These are phyloP conservation scores for Margaritifera margaritifera DNA, from an alignment of 2,888 invertebrate species.

Conservation along the genomic window DNA sequence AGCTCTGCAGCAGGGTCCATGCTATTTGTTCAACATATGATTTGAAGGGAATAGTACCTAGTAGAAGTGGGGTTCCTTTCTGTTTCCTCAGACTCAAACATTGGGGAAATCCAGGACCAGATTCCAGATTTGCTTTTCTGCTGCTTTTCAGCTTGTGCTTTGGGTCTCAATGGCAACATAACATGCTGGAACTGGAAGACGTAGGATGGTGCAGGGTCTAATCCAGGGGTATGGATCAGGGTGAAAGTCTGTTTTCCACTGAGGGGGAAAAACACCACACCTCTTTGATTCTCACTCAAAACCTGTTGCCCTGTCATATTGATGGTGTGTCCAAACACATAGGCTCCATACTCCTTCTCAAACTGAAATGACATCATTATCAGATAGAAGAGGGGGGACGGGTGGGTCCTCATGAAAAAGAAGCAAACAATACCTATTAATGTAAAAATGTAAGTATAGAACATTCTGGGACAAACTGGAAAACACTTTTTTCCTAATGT, in stretches of 20 bases:
- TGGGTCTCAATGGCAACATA: background rate
- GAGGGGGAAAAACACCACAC: slow-evolving; percentile 29
- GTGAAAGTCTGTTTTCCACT: slow-evolving; percentile 30
- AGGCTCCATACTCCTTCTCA: slow-evolving; percentile 25
- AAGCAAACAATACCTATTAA: too few relatives aligned
- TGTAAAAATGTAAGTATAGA: too few relatives aligned
- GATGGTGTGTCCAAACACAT: slow-evolving; percentile 28
- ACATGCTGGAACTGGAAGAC: slow-evolving; percentile 26
- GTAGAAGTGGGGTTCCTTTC: too few relatives aligned
- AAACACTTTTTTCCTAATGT: too few relatives aligned
- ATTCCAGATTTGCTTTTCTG: too few relatives aligned
- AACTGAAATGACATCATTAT: slow-evolving; percentile 21
- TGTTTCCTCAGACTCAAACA: too few relatives aligned
- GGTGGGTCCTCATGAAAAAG: too few relatives aligned
- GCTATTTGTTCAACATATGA: too few relatives aligned
- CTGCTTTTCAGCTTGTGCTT: background rate
- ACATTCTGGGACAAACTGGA: too few relatives aligned
- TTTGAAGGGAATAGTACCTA: too few relatives aligned
- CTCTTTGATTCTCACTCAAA: slow-evolving; percentile 11
- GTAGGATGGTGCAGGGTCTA: slow-evolving; percentile 9
- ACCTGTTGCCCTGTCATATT: slow-evolving; percentile 25
- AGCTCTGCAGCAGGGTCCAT: too few relatives aligned
- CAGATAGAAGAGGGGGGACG: background rate
- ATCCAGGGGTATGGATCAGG: slow-evolving; percentile 16
- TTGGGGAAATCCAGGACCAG: too few relatives aligned